Evolutionary conservation across 2,113 vertebrate genomes (phyloP).

Genomic region (Maccullochella peelii): DNA sequence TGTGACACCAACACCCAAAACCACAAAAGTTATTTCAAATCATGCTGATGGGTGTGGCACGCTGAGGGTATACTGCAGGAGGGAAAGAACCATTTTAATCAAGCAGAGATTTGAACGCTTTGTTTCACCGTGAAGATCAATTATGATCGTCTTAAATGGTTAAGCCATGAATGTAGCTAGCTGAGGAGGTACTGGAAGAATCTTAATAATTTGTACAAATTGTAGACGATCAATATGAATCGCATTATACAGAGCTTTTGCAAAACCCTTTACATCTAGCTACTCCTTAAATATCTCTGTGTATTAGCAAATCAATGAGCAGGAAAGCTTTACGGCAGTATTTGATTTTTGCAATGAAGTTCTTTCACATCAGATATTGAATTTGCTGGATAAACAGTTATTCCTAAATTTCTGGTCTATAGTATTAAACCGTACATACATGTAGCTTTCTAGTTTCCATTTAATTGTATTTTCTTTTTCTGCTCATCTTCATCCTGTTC

Average conservation of each 20-base stretch:
- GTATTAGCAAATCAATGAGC: neutral
- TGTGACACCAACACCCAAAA: constrained; percentile 68
- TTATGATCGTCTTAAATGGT: neutral
- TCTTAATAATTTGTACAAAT: neutral
- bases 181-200: neutral
- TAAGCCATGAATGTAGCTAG: neutral
- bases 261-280: neutral
- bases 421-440: neutral
- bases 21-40: constrained; percentile 54
- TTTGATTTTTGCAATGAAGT: neutral
- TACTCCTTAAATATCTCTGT: neutral
- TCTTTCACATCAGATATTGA: neutral
- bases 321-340: no score
- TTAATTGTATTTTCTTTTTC: neutral
- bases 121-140: neutral
- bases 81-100: constrained; percentile 7
- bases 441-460: neutral
- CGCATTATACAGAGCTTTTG: neutral
- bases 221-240: neutral
- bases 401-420: neutral
- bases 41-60: constrained; percentile 45
- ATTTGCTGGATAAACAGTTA: no score
- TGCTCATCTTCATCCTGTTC: neutral
- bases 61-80: neutral
- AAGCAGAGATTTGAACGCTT: neutral